A percentile compares a stretch with the other conserved stretches of the same genome.
Conservation (phyloP, 2,888 invertebrate genomes). For the Tanypteryx hageni region DNA sequence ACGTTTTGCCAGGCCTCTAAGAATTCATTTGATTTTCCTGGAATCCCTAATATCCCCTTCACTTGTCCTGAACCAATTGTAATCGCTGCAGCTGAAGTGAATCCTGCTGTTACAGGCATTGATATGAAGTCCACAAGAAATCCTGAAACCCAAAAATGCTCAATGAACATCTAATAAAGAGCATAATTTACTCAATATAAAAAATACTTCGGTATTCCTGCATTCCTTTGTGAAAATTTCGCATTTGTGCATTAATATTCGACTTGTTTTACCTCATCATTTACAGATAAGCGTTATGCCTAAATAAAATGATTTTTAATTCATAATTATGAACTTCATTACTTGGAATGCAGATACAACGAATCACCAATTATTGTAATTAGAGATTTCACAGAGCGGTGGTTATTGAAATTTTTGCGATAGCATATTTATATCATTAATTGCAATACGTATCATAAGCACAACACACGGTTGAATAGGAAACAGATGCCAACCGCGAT, state of each 20-base stretch:
- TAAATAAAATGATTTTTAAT: too few relatives aligned
- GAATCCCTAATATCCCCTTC: constrained; percentile 84
- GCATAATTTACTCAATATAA: background rate
- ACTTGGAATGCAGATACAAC: too few relatives aligned
- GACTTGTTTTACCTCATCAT: too few relatives aligned
- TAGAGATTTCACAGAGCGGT: too few relatives aligned
- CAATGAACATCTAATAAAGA: background rate
- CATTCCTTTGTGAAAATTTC: background rate
- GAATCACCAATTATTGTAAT: too few relatives aligned
- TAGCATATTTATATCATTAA: too few relatives aligned
- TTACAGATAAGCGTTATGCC: too few relatives aligned
- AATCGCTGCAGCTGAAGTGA: constrained; percentile 89
- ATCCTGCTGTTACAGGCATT: constrained; percentile 88
- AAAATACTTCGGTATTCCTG: background rate
- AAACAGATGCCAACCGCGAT: too few relatives aligned
- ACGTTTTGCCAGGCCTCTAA: constrained; percentile 79
- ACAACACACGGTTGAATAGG: too few relatives aligned
- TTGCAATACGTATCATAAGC: too few relatives aligned
- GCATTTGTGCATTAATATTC: background rate
- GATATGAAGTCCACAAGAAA: constrained; percentile 92
- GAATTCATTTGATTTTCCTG: constrained; percentile 82
- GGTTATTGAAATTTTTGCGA: too few relatives aligned
- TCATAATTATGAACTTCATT: too few relatives aligned
- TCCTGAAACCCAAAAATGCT: constrained; percentile 77
- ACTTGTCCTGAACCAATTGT: constrained; percentile 87